Percentiles rank a stretch among this genome's conserved stretches.
phyloP scores from a whole-genome alignment of 1,140 invertebrate species.

The Camponotus vicinus region DNA sequence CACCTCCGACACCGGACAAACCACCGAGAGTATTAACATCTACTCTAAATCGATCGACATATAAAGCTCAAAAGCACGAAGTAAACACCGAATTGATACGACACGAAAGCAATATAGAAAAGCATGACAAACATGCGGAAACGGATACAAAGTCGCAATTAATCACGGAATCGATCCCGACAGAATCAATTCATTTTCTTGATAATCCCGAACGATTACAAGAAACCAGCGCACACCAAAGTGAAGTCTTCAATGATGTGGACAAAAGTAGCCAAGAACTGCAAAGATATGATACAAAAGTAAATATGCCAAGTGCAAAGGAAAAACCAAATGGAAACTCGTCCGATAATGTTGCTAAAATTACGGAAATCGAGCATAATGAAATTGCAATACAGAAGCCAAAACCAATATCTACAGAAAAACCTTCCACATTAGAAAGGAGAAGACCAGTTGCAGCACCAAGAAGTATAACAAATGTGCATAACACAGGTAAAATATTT shows the following conservation, averaged over 20 bases:
- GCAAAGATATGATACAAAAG: conserved; percentile 60
- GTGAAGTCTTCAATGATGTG: conserved; percentile 46
- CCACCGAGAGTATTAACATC: conserved; percentile 86
- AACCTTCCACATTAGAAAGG: conserved; percentile 79
- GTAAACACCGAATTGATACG: conserved; percentile 76
- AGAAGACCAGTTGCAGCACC: conserved; percentile 86
- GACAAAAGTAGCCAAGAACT: conserved; percentile 68
- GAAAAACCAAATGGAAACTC: conserved; percentile 33
- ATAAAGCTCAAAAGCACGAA: conserved; percentile 81
- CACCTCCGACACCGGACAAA: conserved; percentile 87
- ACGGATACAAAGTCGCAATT: conserved; percentile 59
- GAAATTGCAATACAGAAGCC: conserved; percentile 73
- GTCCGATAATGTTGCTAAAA: conserved; percentile 65
- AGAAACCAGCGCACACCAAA: conserved; percentile 37
- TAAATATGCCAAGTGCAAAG: conserved; percentile 22
- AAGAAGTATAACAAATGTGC: conserved; percentile 84
- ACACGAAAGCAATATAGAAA: conserved; percentile 67
- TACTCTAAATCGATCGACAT: conserved; percentile 80
- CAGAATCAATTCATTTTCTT: conserved; percentile 22
- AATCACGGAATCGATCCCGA: conserved; percentile 35
- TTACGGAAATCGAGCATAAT: conserved; percentile 65
- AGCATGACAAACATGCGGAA: conserved; percentile 58
- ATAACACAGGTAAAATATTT: conserved; percentile 66
- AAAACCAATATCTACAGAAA: conserved; percentile 79
- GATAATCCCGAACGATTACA: conserved; percentile 43